phyloP scores from a whole-genome alignment of 2,888 invertebrate genomes.

The Steromphala cineraria region DNA sequence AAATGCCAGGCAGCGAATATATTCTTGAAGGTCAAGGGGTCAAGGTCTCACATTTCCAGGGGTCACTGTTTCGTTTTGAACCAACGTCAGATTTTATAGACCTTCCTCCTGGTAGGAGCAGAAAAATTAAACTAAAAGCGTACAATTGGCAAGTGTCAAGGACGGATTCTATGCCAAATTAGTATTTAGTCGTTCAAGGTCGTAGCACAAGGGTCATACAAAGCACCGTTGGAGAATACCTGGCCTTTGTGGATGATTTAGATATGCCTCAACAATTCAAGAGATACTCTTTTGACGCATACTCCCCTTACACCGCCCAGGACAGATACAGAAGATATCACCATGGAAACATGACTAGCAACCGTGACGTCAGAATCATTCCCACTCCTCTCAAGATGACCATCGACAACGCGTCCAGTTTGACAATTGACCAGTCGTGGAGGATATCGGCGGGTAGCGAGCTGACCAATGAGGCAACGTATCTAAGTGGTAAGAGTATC shows the following conservation, averaged over 20 bases:
- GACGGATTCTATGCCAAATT: constrained; percentile 58
- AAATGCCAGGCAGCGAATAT: constrained; percentile 3
- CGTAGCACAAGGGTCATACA: constrained; percentile 31
- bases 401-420: not conserved
- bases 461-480: not conserved
- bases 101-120: constrained; percentile 32
- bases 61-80: constrained; percentile 49
- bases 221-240: constrained; percentile 40
- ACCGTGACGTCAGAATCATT: constrained; percentile 22
- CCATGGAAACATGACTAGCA: not conserved
- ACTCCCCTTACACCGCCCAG: constrained; percentile 47
- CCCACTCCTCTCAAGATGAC: constrained; percentile 29
- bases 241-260: constrained; percentile 41
- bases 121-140: constrained; percentile 28
- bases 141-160: constrained; percentile 50
- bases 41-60: constrained; percentile 50
- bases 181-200: constrained; percentile 38
- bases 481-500: not conserved
- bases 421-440: not conserved
- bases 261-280: constrained; percentile 46
- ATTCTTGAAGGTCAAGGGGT: constrained; percentile 44
- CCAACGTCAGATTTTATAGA: constrained; percentile 38
- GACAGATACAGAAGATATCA: constrained; percentile 45
- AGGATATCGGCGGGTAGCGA: not conserved
- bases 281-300: constrained; percentile 45